Evolutionary conservation across 2,888 invertebrate species (phyloP).

Genomic region (Blastobasis adustella): DNA sequence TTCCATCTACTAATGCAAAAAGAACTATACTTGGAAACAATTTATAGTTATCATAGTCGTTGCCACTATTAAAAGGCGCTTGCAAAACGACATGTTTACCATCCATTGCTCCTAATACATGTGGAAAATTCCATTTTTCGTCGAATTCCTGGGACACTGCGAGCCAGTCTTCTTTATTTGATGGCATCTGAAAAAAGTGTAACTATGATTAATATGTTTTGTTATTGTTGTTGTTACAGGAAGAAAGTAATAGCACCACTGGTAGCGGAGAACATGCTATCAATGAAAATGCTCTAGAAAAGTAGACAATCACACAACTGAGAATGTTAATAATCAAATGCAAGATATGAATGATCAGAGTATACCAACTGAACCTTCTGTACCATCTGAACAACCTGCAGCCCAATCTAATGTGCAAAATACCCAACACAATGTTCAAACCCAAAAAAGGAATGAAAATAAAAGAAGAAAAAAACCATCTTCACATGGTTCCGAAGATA

Average conservation of each 20-base stretch:
- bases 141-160: constrained; percentile 16
- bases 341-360: constrained; percentile 8
- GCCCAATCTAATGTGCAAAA: not conserved
- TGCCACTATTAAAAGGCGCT: constrained; percentile 21
- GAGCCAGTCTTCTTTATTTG: constrained; percentile 16
- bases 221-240: constrained; percentile 8
- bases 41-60: constrained; percentile 32
- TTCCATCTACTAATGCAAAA: constrained; percentile 30
- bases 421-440: constrained; percentile 13
- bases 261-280: constrained; percentile 9
- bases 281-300: constrained; percentile 11
- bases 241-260: constrained; percentile 13
- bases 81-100: constrained; percentile 29
- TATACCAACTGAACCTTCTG: not conserved
- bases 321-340: constrained; percentile 13
- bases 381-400: too few relatives aligned
- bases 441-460: constrained; percentile 10
- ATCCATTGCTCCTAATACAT: constrained; percentile 29
- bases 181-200: constrained; percentile 15
- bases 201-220: not conserved
- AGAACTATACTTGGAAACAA: constrained; percentile 32
- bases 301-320: constrained; percentile 15
- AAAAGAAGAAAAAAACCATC: constrained; percentile 18
- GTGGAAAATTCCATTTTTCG: constrained; percentile 29
- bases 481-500: not conserved